A percentile compares a stretch with the other conserved stretches of the same genome.
These are phyloP conservation scores for Rhabdomys dilectus DNA, from an alignment of 2,113 vertebrate genomes.

Conservation along the genomic window DNA sequence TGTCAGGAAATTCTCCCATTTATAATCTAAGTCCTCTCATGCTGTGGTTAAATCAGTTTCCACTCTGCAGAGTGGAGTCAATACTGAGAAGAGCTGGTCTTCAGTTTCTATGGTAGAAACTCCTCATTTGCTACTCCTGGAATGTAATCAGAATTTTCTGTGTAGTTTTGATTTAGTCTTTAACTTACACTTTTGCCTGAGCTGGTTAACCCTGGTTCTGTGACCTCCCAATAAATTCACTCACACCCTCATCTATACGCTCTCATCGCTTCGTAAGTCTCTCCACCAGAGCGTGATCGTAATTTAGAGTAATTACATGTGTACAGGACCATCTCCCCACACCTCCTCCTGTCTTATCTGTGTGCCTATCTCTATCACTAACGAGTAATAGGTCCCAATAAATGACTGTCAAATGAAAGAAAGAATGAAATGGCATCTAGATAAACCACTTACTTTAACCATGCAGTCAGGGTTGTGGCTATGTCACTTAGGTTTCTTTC, in stretches of 20 bases:
- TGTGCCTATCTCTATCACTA: not conserved
- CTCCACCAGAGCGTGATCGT: not conserved
- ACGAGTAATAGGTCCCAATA: conserved; percentile 24
- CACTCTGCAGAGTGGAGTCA: conserved; percentile 52
- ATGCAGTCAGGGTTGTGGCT: not conserved
- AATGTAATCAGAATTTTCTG: conserved; percentile 63
- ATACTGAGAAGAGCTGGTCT: conserved; percentile 68
- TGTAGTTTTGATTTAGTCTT: conserved; percentile 62
- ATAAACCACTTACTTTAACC: conserved; percentile 30
- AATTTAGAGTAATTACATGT: conserved; percentile 19
- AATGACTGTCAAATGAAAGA: conserved; percentile 24
- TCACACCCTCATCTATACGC: not conserved
- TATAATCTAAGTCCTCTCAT: conserved; percentile 65
- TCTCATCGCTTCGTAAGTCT: not conserved
- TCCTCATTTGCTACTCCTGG: conserved; percentile 65
- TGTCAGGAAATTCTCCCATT: conserved; percentile 52
- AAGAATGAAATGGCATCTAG: not conserved
- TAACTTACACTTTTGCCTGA: conserved; percentile 47
- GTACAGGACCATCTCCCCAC: not conserved
- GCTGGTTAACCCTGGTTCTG: conserved; percentile 53
- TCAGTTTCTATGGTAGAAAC: conserved; percentile 57
- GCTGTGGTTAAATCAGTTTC: conserved; percentile 70
- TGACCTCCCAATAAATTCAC: conserved; percentile 21
- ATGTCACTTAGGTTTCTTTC: conserved; percentile 34
- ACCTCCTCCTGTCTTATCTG: conserved; percentile 43